Base-by-base conservation (phyloP, 2,888 invertebrate genomes). In the Esperia sulphurella region DNA sequence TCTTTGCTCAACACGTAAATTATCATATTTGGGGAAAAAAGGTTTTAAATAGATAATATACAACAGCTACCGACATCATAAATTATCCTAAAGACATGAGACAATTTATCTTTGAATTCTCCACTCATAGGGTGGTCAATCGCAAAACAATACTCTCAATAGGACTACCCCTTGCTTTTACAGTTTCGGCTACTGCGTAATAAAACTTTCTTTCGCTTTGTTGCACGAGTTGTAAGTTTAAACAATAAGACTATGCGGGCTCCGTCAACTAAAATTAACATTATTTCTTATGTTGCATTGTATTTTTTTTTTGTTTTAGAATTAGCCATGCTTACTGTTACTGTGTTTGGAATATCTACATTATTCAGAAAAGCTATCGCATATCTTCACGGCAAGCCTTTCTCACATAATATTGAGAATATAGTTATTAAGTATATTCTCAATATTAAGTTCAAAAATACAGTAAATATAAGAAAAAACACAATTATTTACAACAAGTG, bases 161-260 rank as follows among this genome's bases (percentile, higher is more conserved):
- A 60, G 67, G 58, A 54, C 63, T 57, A 76, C 64, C 71, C 74
- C 75, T 83, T 82, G 79, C 76, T 71, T 75, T 74, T 72, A 75
- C 61, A 63, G 62, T 56, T 50, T 59, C 54, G 54, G 80, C 86
- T 86, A 83, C 86, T 80, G 79, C 62, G 58, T 68, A 68, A 79
- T 84, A 83, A 83, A 83, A 74, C 70, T 80, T 77, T 80, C 71
- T 70, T 65, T 52, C 53, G 51, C 55, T 60, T 58, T 49, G 39
- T 46, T 49, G 50, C 35, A 54, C 50, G 54, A 49, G 55, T 54
- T 60, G 58, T 54, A 59, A 60, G 53, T 57, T 48, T 52, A 10
- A 53, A 64, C 62, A 66, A 63, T 55, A 54, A 54, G 51, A 58
- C 51, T 50, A 65, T 65, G 62, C 66, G 65, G 65, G 64, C 30